Evolutionary conservation across 2,797 vertebrate genomes (phyloP), one percentile per base, ranked within the genome.

Genomic region (Pangasius larnaudii): DNA sequence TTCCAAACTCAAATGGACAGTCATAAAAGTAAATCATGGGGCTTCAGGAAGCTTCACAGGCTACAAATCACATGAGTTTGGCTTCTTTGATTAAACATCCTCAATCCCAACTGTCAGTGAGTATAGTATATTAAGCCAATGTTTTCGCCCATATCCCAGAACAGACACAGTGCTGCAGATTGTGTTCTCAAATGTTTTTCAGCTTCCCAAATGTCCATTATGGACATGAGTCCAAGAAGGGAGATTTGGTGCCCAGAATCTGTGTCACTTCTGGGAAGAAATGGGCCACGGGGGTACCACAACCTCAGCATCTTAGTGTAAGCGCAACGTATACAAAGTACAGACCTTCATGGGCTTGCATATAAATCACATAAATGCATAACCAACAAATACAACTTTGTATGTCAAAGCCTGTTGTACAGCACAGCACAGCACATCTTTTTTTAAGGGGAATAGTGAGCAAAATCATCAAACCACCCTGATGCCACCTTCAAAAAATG

Each of bases 251-350:
- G 91, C 92, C 91, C 92, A 92, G 91, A 90, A 90, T 92, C 92
- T 79, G 87, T 92, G 92, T 94, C 93, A 94, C 92, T 95, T 94
- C 94, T 92, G 93, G 94, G 95, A 95, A 95, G 85, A 77, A 89
- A 92, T 87, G 89, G 92, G 93, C 93, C 93, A 78, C 92, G 82
- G 65, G 36, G 87, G 90, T 83, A 81, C 84, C 81, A 19, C 86
- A 81, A 72, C 46, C 71, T 84, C 58, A 49, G 72, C 51, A 24
- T 59, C 72, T 65, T 63, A 77, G 75, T 49, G 85, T 16, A 78
- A 80, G 46, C 46, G 53, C 36, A 42, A 80, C 53, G 49, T 51
- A 69, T 82, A 85, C 86, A 61, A 90, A 82, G 24, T 63, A 27
- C 11, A 1, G 19, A n/a, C 39, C 2, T 82, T 63, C 59, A 1